A percentile compares a stretch with the other conserved stretches of the same genome.
phyloP scores from a whole-genome alignment of 2,888 invertebrate species.

The Lithosia quadra region DNA sequence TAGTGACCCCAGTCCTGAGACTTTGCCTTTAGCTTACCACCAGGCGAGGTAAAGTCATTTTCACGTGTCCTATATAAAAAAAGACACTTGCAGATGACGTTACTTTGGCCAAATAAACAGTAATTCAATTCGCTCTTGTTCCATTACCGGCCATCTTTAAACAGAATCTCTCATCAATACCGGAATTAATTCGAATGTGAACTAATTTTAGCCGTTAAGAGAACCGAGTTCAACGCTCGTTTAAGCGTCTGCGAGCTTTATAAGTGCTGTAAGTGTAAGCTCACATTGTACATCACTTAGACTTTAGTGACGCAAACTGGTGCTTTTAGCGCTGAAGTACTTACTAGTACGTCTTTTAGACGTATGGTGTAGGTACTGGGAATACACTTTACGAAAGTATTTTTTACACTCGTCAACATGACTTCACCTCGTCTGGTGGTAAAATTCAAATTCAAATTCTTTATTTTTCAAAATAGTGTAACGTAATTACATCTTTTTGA shows the following conservation, averaged over 20 bases:
- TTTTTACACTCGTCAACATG: no score
- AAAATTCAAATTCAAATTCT: no score
- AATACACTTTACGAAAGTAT: no score
- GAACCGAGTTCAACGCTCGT: conserved; percentile 8
- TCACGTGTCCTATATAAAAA: no score
- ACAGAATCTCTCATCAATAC: background rate
- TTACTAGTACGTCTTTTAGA: background rate
- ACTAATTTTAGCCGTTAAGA: conserved; percentile 5
- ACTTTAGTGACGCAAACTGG: background rate
- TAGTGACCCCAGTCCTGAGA: no score
- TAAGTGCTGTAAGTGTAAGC: background rate
- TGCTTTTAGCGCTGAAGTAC: background rate
- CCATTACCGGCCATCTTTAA: background rate
- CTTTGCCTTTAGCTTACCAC: no score
- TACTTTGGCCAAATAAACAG: background rate
- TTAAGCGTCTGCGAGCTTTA: background rate
- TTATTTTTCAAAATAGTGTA: no score
- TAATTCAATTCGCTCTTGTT: background rate
- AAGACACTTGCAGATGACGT: background rate
- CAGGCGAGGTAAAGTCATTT: no score
- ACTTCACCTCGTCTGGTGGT: no score
- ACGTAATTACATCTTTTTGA: no score
- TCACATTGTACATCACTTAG: background rate
- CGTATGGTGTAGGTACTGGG: no score
- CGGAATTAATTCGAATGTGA: background rate